phyloP scores from a whole-genome alignment of 2,888 invertebrate species.

The Leptinotarsa rubiginosa region DNA sequence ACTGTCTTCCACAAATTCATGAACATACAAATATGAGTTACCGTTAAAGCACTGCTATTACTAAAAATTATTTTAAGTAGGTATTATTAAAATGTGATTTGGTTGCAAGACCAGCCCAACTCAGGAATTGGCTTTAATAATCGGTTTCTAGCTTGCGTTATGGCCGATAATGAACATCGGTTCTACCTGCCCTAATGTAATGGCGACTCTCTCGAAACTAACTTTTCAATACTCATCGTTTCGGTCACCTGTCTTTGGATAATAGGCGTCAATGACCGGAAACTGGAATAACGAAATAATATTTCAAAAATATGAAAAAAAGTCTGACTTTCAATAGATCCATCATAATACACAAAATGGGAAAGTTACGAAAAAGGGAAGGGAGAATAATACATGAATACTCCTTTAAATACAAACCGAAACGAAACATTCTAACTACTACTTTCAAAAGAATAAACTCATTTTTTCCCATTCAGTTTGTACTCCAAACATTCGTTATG shows the following conservation, averaged over 20 bases:
- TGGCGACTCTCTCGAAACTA: constrained; percentile 12
- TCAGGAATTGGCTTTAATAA: constrained; percentile 55
- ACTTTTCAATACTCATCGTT: constrained; percentile 20
- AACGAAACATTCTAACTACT: too few species aligned
- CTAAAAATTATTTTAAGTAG: constrained; percentile 56
- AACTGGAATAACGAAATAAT: background rate
- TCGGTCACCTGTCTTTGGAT: constrained; percentile 8
- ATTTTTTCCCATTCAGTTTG: too few species aligned
- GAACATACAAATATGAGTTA: constrained; percentile 29
- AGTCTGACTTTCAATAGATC: background rate
- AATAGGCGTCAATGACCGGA: constrained; percentile 1
- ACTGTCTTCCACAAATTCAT: constrained; percentile 9
- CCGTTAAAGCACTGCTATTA: constrained; percentile 52
- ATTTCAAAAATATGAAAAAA: background rate
- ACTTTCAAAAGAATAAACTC: too few species aligned
- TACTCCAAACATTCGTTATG: too few species aligned
- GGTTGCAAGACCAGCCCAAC: constrained; percentile 48
- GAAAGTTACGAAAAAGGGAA: too few species aligned
- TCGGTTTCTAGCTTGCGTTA: constrained; percentile 55
- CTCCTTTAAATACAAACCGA: too few species aligned
- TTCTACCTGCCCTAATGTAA: constrained; percentile 35
- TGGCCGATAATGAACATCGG: constrained; percentile 48
- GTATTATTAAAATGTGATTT: constrained; percentile 59
- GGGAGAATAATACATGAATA: too few species aligned
- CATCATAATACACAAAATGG: too few species aligned